These are phyloP conservation scores for Leptinotarsa rubiginosa DNA, from an alignment of 2,888 invertebrate species.

Conservation along the genomic window DNA sequence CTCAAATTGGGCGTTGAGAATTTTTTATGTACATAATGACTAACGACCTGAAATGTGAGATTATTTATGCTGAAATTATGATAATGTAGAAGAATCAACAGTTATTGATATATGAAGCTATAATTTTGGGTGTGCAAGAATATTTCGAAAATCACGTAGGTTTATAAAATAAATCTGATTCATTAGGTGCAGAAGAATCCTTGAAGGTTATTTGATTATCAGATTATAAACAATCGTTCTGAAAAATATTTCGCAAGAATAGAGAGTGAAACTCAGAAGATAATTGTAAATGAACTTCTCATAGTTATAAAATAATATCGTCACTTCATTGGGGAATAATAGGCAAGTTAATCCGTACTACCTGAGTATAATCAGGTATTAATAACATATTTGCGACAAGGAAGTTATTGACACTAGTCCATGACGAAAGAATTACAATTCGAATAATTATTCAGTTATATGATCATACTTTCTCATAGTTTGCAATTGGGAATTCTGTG, in stretches of 20 bases:
- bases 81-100: conserved; percentile 16
- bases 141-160: not conserved
- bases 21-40: conserved; percentile 22
- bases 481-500: no score
- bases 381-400: no score
- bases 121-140: conserved; percentile 1
- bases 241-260: not conserved
- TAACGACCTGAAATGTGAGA: conserved; percentile 20
- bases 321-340: no score
- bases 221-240: not conserved
- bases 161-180: not conserved
- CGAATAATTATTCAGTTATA: no score
- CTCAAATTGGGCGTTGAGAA: conserved; percentile 24
- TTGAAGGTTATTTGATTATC: not conserved
- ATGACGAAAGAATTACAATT: no score
- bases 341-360: no score
- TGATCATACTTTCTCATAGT: no score
- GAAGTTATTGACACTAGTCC: no score
- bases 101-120: conserved; percentile 6
- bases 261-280: not conserved
- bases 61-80: conserved; percentile 26
- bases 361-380: no score
- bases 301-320: not conserved
- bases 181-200: not conserved
- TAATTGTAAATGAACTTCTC: not conserved